Evolutionary conservation across 2,888 invertebrate genomes (phyloP), one percentile per base, ranked within the genome.

Genomic region (Romanomermis culicivorax): DNA sequence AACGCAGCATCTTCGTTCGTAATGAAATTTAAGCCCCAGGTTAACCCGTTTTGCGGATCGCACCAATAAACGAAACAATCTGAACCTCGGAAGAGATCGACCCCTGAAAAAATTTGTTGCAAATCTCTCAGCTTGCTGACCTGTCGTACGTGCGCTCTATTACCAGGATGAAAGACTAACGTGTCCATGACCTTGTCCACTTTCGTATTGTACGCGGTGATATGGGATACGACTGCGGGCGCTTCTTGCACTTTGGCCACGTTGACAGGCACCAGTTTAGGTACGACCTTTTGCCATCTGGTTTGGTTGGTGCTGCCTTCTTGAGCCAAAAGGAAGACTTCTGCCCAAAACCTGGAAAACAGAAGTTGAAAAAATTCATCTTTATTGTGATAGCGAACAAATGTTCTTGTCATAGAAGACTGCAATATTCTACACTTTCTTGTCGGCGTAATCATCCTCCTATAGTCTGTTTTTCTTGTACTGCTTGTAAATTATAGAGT

Each of bases 61-160:
- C 88, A 87, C 93, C 93, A 93, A 73, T 93, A 93, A 56, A 93
- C 86, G 74, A 95, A 95, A 74, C 93, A 91, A 77, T 93, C 93
- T 42, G 91, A 89, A 45, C 91, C 91, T 74, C 91, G 91, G 26
- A 89, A 89, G 69, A 95, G 86, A 64, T 89, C 80, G 54, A 91
- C 93, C 56, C 89, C 91, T 87, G 71, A 27, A 75, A 73, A 3
- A 20, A 36, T n/a, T n/a, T n/a, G n/a, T n/a, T n/a, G n/a, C n/a
- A n/a, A n/a, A n/a, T n/a, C n/a, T n/a, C n/a, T n/a, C n/a, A n/a
- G n/a, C n/a, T n/a, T n/a, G n/a, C n/a, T n/a, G n/a, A n/a, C n/a
- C n/a, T n/a, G n/a, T n/a, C n/a, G n/a, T n/a, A n/a, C n/a, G n/a
- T n/a, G n/a, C n/a, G n/a, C n/a, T n/a, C 54, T 23, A 11, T 45